A percentile compares a stretch with the other conserved stretches of the same genome.
Conservation (phyloP, 1,140 invertebrate species). For the Lineus longissimus region DNA sequence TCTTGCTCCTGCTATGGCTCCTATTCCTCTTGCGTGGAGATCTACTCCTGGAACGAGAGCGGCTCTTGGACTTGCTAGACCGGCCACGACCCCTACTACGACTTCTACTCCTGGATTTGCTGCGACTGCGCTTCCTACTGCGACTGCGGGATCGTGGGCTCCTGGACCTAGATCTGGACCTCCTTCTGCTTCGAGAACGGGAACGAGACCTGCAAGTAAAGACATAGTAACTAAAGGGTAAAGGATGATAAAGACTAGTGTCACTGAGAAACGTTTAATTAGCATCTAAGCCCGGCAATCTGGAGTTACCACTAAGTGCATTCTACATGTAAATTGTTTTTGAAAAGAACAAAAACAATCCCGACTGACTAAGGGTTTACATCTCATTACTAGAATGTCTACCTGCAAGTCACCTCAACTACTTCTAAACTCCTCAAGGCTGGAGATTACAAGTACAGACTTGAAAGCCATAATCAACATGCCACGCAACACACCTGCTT, state of each 20-base stretch:
- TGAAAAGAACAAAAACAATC: no score
- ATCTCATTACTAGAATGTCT: conserved; percentile 51
- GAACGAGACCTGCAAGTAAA: conserved; percentile 46
- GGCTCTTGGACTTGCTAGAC: conserved; percentile 3
- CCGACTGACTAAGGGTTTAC: background rate
- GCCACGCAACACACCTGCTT: background rate
- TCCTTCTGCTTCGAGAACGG: conserved; percentile 21
- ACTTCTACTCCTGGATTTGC: conserved; percentile 1
- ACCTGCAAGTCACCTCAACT: background rate
- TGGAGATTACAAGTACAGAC: background rate
- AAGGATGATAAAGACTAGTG: no score
- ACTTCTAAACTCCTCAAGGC: background rate
- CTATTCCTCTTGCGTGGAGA: conserved; percentile 6
- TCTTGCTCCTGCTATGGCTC: background rate
- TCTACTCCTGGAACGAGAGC: conserved; percentile 49
- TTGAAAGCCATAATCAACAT: no score
- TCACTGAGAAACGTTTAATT: no score
- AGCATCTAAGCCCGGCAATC: no score
- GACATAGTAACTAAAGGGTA: no score
- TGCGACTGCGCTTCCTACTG: background rate
- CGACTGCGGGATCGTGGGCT: conserved; percentile 64
- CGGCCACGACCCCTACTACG: conserved; percentile 7
- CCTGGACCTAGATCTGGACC: conserved; percentile 22
- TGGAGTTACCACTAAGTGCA: no score
- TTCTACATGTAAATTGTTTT: no score